A percentile compares a stretch with the other conserved stretches of the same genome.
These are phyloP conservation scores for Girardia tigrina DNA, from an alignment of 2,888 invertebrate genomes.

Conservation along the genomic window DNA sequence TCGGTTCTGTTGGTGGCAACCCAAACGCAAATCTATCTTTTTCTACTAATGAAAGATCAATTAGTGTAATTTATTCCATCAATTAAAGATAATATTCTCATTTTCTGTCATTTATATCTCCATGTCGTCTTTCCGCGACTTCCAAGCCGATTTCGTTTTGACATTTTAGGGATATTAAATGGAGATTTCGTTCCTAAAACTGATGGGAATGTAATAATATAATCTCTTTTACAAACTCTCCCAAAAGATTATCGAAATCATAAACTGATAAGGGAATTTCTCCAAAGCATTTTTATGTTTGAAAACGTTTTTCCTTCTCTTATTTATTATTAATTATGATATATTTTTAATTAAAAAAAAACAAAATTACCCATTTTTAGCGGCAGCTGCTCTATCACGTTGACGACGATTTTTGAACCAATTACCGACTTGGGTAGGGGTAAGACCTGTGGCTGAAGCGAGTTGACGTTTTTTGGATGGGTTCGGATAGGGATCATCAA, in stretches of 20 bases:
- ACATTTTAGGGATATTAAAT: neutral
- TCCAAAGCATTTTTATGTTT: no score
- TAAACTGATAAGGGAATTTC: no score
- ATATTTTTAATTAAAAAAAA: neutral
- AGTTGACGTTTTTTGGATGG: slow-evolving; percentile 79
- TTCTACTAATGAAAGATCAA: neutral
- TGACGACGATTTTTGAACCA: slow-evolving; percentile 82
- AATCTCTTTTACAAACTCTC: no score
- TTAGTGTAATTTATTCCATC: slow-evolving; percentile 10
- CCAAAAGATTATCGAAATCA: no score
- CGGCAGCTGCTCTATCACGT: slow-evolving; percentile 73
- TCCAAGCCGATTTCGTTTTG: no score
- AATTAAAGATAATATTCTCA: neutral
- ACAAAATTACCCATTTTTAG: slow-evolving; percentile 70
- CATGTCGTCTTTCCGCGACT: no score
- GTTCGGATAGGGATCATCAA: slow-evolving; percentile 88
- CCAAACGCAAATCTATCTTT: neutral
- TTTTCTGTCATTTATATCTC: no score
- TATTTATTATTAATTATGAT: no score
- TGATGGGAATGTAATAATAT: no score
- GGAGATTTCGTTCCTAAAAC: no score
- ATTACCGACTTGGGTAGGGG: slow-evolving; percentile 80
- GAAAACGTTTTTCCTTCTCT: no score
- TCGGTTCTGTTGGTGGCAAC: no score
- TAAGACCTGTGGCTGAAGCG: slow-evolving; percentile 74